Base-by-base conservation (phyloP, 2,888 invertebrate species). In the Eristalinus sepulchralis region DNA sequence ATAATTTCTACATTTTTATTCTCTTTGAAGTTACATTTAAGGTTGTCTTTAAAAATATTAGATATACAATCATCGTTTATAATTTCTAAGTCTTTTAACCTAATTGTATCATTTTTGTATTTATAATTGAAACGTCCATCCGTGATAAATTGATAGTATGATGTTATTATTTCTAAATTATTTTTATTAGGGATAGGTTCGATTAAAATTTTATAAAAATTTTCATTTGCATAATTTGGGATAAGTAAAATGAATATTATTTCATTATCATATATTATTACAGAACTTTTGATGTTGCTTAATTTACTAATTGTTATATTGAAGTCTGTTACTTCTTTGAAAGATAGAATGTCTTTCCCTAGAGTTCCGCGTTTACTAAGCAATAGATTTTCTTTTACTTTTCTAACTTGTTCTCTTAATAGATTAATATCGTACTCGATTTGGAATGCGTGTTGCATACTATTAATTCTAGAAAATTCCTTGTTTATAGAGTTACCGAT, bases 221-320 rank as follows among this genome's bases (percentile, higher is more conserved):
- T 36, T 8, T n/a, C 17, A 11, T 72, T 68, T 55, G 60, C 34
- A 59, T 77, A 83, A 13, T 39, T 72, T 68, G 83, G 72, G 6
- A 83, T 55, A n/a, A 78, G 17, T 76, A 83, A 24, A 11, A 77
- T 60, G 34, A 83, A 83, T 47, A 83, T 63, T 39, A 83, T 68
- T 36, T 68, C 31, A 20, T 82, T 33, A 0, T 82, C 27, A 62
- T 76, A 64, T n/a, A 66, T 34, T 24, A 83, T 72, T 22, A 27
- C 77, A 31, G 67, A 68, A 39, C n/a, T n/a, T n/a, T n/a, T n/a
- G n/a, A n/a, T n/a, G n/a, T n/a, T n/a, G n/a, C n/a, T n/a, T n/a
- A n/a, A n/a, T n/a, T n/a, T n/a, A n/a, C n/a, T n/a, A n/a, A n/a
- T 34, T 59, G 59, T 82, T 39, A 82, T 60, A 11, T 76, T 76